Base-by-base conservation (phyloP, 2,888 invertebrate species). In the Volucella inanis region DNA sequence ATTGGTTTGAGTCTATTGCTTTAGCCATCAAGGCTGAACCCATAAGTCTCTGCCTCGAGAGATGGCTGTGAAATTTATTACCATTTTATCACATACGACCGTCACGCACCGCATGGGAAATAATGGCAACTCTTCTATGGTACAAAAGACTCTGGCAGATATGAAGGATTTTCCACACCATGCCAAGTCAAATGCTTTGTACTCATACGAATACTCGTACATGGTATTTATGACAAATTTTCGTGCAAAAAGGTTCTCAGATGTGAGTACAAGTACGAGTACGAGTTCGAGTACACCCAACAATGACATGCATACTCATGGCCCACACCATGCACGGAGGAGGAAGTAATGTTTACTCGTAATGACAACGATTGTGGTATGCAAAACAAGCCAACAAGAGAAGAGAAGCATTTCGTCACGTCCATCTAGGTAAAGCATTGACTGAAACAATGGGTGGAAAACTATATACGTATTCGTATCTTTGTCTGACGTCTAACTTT, bases 51-150 rank as follows among this genome's bases (percentile, higher is more conserved):
- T 31, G 31, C 45, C 31, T 54, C 74, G 62, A 43, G 74, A 74
- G 70, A 54, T 76, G 77, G 45, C 81, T 77, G 77, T 59, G 76
- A 81, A 83, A 83, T 83, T 79, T 78, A 74, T 68, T 61, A 22
- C 74, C 54, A 64, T 45, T 75, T 64, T 70, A 81, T 75, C 84
- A 59, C 79, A 55, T 50, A 67, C 52, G 74, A 71, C 54, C 84
- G 84, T 84, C 84, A 84, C 80, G 80, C 84, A 80, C 75, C 80
- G 70, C 80, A 71, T 80, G 75, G 70, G 84, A 80, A 84, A 74
- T 83, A 79, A 70, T 68, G 59, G 67, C 57, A 79, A 75, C 70
- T 62, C 54, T 41, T 9, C 14, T 4, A 31, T n/a, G 62, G 11
- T 55, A 78, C 68, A 75, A 70, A 55, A 70, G 70, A 65, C 74